Evolutionary conservation across 2,888 invertebrate species (phyloP), one percentile per base, ranked within the genome.

Genomic region (Lasioglossum zephyrum): DNA sequence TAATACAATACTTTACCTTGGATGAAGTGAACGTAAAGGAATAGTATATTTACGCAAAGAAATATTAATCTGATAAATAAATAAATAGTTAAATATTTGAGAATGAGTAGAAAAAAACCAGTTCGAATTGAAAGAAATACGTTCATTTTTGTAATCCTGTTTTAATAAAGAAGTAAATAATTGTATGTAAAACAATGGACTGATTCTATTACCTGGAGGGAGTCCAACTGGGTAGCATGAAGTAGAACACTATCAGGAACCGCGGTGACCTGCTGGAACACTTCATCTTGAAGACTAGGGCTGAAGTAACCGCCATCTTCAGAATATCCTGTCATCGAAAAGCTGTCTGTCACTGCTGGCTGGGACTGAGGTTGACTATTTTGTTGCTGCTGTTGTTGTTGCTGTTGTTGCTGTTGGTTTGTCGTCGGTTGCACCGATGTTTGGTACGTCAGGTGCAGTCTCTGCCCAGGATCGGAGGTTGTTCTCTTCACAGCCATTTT

Each of bases 401-500:
- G 92, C 80, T 91, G 89, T 44, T 91, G 66, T 36, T 69, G 66
- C 22, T 36, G 89, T 49, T 92, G 91, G 82, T 86, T 89, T 69
- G 84, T 87, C 22, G 91, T 79, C 26, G 92, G 88, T 75, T 90
- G 90, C 26, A 91, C 90, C 4, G 92, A 88, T 39, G 95, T 89
- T 92, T 96, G 92, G 94, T 95, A 92, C 92, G 94, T 93, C 77
- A 95, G 78, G 73, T 94, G 97, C 78, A 97, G 94, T 92, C 97
- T 96, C 84, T 97, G 97, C 0, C 97, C 97, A 0, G 97, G 97
- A 93, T 97, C 97, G 36, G 97, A 97, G 82, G 97, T 96, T 76
- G 97, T 96, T 91, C 97, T 96, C 95, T 97, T 97, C 31, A 98
- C 97, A 63, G 97, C 96, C 94, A 96, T 94, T 90, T 95, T 95